Conservation (phyloP, 2,888 invertebrate genomes). For the Trypoxylon attenuatum region DNA sequence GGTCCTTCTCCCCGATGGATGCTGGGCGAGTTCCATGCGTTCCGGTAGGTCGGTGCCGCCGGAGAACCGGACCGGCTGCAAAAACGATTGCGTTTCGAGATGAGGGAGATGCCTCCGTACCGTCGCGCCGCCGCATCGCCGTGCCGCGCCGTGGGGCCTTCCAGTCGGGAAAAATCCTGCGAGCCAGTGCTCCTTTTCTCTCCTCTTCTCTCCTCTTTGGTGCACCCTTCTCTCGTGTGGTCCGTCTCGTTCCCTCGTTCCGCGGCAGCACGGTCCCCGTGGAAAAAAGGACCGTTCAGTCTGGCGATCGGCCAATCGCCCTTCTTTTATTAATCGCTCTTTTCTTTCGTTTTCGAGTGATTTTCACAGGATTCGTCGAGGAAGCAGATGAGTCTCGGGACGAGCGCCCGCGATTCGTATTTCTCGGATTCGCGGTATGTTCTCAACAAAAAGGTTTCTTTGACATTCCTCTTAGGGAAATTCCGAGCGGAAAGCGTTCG, state of each 20-base stretch:
- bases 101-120: constrained; percentile 25
- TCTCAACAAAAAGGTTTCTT: background rate
- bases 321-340: background rate
- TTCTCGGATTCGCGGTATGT: background rate
- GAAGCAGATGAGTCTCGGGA: background rate
- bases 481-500: background rate
- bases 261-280: too few relatives aligned
- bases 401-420: background rate
- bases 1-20: constrained; percentile 39
- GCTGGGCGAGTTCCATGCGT: constrained; percentile 52
- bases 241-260: too few relatives aligned
- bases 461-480: background rate
- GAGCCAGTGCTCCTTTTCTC: background rate
- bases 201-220: background rate
- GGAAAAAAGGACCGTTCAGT: background rate
- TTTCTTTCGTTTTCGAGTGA: background rate
- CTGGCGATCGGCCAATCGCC: background rate
- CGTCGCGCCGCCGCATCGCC: background rate
- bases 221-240: background rate
- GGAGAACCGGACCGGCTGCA: constrained; percentile 55
- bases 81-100: constrained; percentile 56
- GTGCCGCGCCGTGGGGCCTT: background rate
- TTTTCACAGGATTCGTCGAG: background rate
- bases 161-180: constrained; percentile 29
- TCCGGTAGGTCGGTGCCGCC: constrained; percentile 57